Conservation (phyloP, 2,797 vertebrate species). For the Alouatta caraya region DNA sequence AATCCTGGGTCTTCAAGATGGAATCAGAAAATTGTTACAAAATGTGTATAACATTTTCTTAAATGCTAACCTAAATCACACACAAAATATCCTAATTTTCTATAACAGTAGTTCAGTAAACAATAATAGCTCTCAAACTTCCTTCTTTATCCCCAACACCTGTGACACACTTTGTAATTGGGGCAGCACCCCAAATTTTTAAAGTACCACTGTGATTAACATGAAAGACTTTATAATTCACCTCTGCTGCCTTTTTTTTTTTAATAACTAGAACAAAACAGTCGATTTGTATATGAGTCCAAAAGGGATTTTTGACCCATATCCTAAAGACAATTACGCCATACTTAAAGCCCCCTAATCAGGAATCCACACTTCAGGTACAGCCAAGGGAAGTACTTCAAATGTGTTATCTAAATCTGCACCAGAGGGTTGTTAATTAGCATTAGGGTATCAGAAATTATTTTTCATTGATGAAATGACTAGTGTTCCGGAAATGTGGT, state of each 20-base stretch:
- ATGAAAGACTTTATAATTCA: neutral
- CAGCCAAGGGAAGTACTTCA: slow-evolving; percentile 33
- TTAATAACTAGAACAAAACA: neutral
- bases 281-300: neutral
- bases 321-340: slow-evolving; percentile 1
- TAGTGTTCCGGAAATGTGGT: neutral
- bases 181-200: neutral
- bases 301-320: neutral
- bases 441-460: neutral
- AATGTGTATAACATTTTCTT: neutral
- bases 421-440: neutral
- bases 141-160: neutral
- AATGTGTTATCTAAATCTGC: neutral
- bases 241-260: neutral
- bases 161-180: neutral
- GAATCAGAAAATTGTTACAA: neutral
- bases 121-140: neutral
- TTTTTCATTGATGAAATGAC: neutral
- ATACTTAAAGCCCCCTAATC: neutral
- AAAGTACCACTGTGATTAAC: neutral
- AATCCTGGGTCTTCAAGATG: neutral
- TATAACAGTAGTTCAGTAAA: neutral
- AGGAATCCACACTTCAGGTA: slow-evolving; percentile 16
- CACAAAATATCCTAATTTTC: neutral
- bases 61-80: neutral